Conservation (phyloP, 2,113 vertebrate species). For the Guaruba guarouba region DNA sequence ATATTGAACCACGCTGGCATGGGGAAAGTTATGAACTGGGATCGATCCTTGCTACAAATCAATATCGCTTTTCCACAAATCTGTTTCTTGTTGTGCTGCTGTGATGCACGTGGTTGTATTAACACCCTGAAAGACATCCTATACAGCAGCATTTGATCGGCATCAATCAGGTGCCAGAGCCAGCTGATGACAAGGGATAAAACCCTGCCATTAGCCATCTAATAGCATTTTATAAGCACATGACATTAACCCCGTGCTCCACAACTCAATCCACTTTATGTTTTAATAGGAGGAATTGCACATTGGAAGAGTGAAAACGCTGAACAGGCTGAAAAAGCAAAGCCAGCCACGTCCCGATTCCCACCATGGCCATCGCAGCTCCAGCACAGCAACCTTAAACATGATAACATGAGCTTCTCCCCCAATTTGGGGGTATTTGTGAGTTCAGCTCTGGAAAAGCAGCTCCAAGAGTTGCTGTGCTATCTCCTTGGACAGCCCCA, state of each 20-base stretch:
- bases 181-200: background rate
- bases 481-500: background rate
- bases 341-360: background rate
- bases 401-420: background rate
- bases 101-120: background rate
- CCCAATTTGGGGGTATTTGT: background rate
- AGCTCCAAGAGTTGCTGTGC: background rate
- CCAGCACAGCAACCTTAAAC: background rate
- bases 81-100: background rate
- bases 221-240: background rate
- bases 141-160: background rate
- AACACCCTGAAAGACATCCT: background rate
- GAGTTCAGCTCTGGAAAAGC: background rate
- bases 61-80: slow-evolving; percentile 49
- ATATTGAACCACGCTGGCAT: background rate
- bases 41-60: slow-evolving; percentile 55
- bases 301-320: background rate
- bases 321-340: background rate
- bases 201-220: background rate
- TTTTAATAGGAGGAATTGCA: background rate
- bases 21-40: slow-evolving; percentile 41
- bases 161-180: background rate
- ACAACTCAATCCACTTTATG: background rate
- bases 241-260: slow-evolving; percentile 18
- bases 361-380: fast-evolving